Conservation (phyloP, 2,888 invertebrate species). For the Erebia epiphron region DNA sequence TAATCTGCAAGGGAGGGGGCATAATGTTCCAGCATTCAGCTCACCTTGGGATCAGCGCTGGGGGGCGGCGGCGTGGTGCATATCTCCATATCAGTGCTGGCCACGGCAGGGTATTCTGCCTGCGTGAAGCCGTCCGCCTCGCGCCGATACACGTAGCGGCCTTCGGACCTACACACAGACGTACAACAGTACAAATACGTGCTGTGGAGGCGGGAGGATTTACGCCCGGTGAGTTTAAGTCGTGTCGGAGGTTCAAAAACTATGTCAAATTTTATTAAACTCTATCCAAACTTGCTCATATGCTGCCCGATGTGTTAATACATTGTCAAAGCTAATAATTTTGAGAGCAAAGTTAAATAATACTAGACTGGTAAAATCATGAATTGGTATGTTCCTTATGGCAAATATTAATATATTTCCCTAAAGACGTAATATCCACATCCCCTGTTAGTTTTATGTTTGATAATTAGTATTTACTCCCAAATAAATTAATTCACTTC, state of each 20-base stretch:
- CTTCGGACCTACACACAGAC: conserved; percentile 78
- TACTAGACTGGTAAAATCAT: too few relatives aligned
- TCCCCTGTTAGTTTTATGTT: too few relatives aligned
- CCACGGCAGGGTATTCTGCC: conserved; percentile 83
- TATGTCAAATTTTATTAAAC: not conserved
- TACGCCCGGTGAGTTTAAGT: conserved; percentile 46
- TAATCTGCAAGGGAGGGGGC: not conserved
- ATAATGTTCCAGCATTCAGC: not conserved
- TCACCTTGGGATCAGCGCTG: conserved; percentile 48
- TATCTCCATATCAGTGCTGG: conserved; percentile 79
- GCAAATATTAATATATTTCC: too few relatives aligned
- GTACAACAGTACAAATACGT: conserved; percentile 46
- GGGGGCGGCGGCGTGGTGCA: conserved; percentile 77
- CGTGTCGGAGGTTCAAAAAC: conserved; percentile 27
- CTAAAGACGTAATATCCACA: too few relatives aligned
- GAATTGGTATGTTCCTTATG: too few relatives aligned
- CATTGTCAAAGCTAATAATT: too few relatives aligned
- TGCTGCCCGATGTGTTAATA: too few relatives aligned
- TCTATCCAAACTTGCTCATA: not conserved
- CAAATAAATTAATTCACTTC: too few relatives aligned
- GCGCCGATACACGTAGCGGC: conserved; percentile 84
- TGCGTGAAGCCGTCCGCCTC: conserved; percentile 81
- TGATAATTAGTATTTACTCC: too few relatives aligned
- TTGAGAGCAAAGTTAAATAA: too few relatives aligned
- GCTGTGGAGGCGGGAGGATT: conserved; percentile 25